A percentile compares a stretch with the other conserved stretches of the same genome.
Evolutionary conservation across 2,113 vertebrate species (phyloP).

Genomic region (Peromyscus leucopus): DNA sequence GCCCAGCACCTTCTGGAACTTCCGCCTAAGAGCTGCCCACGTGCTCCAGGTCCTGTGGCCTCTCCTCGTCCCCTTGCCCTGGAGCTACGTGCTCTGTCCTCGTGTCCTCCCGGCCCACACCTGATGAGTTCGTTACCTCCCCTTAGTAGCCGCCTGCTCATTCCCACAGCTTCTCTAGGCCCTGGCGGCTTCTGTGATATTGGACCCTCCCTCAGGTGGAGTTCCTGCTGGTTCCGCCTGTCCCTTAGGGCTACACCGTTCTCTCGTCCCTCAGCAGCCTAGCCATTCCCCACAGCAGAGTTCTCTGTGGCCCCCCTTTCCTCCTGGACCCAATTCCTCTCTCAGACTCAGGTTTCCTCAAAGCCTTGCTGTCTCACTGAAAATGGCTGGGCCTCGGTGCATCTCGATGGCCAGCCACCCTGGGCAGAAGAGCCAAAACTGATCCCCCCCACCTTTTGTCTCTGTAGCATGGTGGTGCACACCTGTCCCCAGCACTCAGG

Average conservation of each 20-base stretch:
- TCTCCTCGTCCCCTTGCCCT: too few relatives aligned
- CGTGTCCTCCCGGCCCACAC: too few relatives aligned
- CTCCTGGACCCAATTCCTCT: neutral
- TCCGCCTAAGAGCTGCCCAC: too few relatives aligned
- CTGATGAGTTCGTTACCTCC: too few relatives aligned
- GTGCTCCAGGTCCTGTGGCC: too few relatives aligned
- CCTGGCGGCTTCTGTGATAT: neutral
- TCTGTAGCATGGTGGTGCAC: neutral
- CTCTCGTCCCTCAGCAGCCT: neutral
- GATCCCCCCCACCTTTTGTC: neutral
- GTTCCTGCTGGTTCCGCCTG: neutral
- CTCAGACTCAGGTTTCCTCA: neutral
- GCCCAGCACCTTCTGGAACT: neutral
- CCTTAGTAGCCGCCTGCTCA: neutral
- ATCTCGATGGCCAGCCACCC: neutral
- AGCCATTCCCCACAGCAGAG: too few relatives aligned
- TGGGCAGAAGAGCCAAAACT: neutral
- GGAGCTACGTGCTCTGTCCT: too few relatives aligned
- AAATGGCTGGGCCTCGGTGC: neutral
- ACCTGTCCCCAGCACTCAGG: too few relatives aligned
- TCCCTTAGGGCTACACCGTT: neutral
- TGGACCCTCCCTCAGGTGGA: neutral
- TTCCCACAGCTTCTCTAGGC: neutral
- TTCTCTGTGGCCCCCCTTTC: neutral
- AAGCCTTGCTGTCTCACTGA: neutral